Evolutionary conservation across 2,113 vertebrate species (phyloP), one percentile per base, ranked within the genome.

Genomic region (Marmota flaviventris): DNA sequence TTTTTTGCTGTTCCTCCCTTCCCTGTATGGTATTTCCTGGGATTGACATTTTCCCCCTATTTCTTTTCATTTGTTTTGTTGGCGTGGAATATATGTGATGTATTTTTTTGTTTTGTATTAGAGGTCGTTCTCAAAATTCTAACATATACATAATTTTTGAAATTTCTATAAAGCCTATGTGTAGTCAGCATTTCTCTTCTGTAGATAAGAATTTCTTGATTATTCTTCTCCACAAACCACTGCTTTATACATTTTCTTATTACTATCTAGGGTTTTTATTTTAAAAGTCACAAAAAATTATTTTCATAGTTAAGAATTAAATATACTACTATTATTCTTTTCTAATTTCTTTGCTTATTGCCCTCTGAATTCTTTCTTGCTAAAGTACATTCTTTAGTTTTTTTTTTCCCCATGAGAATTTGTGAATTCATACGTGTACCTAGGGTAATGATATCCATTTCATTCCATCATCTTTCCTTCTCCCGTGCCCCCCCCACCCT

Each of bases 281-380:
- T 65, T 73, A 73, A 79, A 70, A 45, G 14, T 32, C 18, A 69
- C n/a, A 85, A 73, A 39, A 58, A 83, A 34, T 73, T 53, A 58
- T 75, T 83, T 42, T 95, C 90, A 90, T 93, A 29, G 58, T 77
- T 84, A 87, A 77, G 18, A 56, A 85, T 87, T 93, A 92, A 89
- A 72, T 89, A 58, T 89, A 34, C 39, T 39, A 51, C 83, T 84
- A 70, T 76, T 95, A 48, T 78, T 65, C 58, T 93, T 89, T 82
- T 94, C 37, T 93, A 76, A 29, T 61, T 79, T 95, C 39, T 85
- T 1, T 90, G 37, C 11, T 58, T 22, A 42, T 78, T 84, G 8
- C 77, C n/a, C 39, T 72, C 69, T 82, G 39, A 12, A 77, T 70
- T 85, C 16, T 85, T 95, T 81, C 34, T 92, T 96, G 51, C 67